Evolutionary conservation across 2,888 invertebrate genomes (phyloP), one percentile per base, ranked within the genome.

Genomic region (Phania funesta): DNA sequence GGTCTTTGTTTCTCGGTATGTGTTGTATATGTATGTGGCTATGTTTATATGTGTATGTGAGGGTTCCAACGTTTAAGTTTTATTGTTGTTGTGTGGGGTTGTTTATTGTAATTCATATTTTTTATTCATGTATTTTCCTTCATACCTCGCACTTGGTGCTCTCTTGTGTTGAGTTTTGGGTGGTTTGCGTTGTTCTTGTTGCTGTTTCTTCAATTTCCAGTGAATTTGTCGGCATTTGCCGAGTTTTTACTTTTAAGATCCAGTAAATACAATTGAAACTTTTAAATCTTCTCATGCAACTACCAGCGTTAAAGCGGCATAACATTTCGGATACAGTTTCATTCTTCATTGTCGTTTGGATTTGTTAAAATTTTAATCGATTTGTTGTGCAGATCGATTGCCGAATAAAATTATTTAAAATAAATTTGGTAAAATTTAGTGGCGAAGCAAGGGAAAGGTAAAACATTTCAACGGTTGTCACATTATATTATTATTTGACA

Each of bases 181-280:
- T 24, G 26, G 65, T 56, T 64, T 75, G 41, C 64, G 54, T 80
- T 75, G 52, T 52, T 68, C 5, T 52, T 46, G 18, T 56, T 44
- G 3, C 32, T n/a, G n/a, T 46, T 74, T 52, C 3, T 11, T 52
- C 16, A 29, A 32, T 73, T 82, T 82, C 81, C 74, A 78, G 44
- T 78, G 81, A 82, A 78, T 82, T 82, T 82, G 81, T 82, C 81
- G 81, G 81, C 81, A 56, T 82, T 81, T 77, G 48, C 41, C 54
- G 41, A 62, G 38, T 54, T 76, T 76, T 77, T 81, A 54, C 67
- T 78, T 81, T 82, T 38, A 82, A 82, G 78, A 68, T 58, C 68
- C 56, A 82, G 78, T 78, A 78, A 78, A 81, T 74, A 82, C 78
- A 74, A 64, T 78, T 82, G 73, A 73, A 73, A 78, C 77, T 50